phyloP scores from a whole-genome alignment of 2,888 invertebrate genomes.

The Nowickia ferox region DNA sequence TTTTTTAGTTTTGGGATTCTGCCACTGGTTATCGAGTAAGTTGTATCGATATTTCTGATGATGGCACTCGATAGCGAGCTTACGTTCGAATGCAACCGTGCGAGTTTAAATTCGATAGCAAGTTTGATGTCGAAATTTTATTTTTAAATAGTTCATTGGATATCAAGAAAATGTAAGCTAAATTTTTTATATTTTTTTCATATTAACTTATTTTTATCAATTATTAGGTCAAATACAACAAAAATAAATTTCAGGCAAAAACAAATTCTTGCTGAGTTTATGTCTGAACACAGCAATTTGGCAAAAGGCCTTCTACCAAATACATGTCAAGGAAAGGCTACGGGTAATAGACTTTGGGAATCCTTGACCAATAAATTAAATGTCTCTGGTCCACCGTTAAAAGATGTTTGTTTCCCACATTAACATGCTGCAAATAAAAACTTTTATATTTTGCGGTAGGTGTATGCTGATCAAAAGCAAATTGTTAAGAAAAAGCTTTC shows the following conservation, averaged over 20 bases:
- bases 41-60: constrained; percentile 3
- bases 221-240: background rate
- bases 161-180: background rate
- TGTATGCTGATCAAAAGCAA: constrained; percentile 19
- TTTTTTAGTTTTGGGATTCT: constrained; percentile 6
- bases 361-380: too few species aligned
- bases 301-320: too few species aligned
- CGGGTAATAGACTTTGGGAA: too few species aligned
- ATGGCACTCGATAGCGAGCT: background rate
- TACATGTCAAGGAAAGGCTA: too few species aligned
- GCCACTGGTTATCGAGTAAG: background rate
- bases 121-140: background rate
- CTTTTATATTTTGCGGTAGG: background rate
- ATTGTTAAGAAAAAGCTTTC: constrained; percentile 28
- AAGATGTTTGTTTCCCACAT: background rate
- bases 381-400: too few species aligned
- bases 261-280: background rate
- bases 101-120: constrained; percentile 3
- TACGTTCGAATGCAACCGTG: background rate
- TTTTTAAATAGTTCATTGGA: background rate
- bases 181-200: background rate
- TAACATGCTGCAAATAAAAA: background rate
- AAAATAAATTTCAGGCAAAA: background rate
- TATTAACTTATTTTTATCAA: background rate
- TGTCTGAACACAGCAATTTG: too few species aligned